Evolutionary conservation across 1,140 invertebrate species (phyloP), one percentile per base, ranked within the genome.

Genomic region (Maniola jurtina): DNA sequence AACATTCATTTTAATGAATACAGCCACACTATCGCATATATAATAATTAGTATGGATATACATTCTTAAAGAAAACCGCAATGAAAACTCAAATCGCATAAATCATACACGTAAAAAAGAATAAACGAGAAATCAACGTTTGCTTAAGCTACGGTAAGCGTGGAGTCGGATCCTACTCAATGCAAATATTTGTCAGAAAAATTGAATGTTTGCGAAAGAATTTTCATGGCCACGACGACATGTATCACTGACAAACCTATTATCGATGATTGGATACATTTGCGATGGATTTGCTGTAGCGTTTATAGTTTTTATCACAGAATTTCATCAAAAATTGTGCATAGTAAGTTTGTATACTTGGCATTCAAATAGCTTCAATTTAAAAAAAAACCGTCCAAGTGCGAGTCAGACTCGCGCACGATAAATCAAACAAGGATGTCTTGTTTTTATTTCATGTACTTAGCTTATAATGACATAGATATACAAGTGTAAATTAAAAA

Each of bases 161-260:
- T 25, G 14, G 48, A 52, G 15, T 52, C 14, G 14, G 14, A 52
- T 52, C 15, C 48, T 52, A 15, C 48, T 25, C 48, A 52, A 52
- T 52, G 48, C 48, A 52, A 52, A 52, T 52, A 52, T 52, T 52
- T 52, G 16, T 52, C 48, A 11, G 48, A 52, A 52, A 25, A 52
- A 52, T 52, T 25, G 48, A 52, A 16, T 52, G 42, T 52, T 52
- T 52, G 48, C 25, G 45, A 11, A 52, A 52, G 14, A 52, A 16
- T 52, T 52, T 5, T 13, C 16, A 25, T 52, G 48, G 48, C 48
- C 13, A 52, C 13, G 45, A 48, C 14, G 10, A 14, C 14, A 16
- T 52, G n/a, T 50, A 25, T 52, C 48, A 25, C 48, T 15, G 48
- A 52, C 48, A 52, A 52, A 52, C 15, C 48, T 52, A 52, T 52